phyloP scores from a whole-genome alignment of 2,113 vertebrate genomes.

The Cebidichthys violaceus region DNA sequence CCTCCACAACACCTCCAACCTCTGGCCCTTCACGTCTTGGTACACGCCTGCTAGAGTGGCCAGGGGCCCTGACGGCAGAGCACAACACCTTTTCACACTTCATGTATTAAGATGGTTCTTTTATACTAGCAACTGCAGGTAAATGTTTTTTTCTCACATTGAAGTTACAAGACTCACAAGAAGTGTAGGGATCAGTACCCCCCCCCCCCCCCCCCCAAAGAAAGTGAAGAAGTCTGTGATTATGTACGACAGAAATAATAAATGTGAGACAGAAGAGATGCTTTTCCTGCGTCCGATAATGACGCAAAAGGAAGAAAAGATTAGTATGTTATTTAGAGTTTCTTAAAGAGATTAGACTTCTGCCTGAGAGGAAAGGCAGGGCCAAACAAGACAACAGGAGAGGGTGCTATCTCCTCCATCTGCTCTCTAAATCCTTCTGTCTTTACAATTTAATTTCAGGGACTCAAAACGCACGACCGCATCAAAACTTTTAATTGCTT shows the following conservation, averaged over 20 bases:
- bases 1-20: slow-evolving; percentile 83
- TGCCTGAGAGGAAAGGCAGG: slow-evolving; percentile 11
- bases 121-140: background rate
- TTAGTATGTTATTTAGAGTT: slow-evolving; percentile 12
- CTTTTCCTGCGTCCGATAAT: slow-evolving; percentile 6
- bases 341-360: slow-evolving; percentile 24
- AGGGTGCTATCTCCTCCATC: background rate
- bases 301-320: background rate
- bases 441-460: background rate
- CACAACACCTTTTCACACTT: background rate
- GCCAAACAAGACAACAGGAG: background rate
- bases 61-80: slow-evolving; percentile 82
- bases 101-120: background rate
- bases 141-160: background rate
- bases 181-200: background rate
- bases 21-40: slow-evolving; percentile 85
- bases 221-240: background rate
- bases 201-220: too few relatives aligned
- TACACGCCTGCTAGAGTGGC: slow-evolving; percentile 88
- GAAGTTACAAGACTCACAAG: background rate
- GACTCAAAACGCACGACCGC: background rate
- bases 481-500: background rate
- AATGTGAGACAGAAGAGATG: slow-evolving; percentile 1
- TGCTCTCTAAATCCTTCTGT: background rate
- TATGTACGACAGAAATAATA: background rate